Percentiles rank a stretch among this genome's conserved stretches.
phyloP scores from a whole-genome alignment of 2,797 vertebrate genomes.

The Kryptopterus vitreolus region DNA sequence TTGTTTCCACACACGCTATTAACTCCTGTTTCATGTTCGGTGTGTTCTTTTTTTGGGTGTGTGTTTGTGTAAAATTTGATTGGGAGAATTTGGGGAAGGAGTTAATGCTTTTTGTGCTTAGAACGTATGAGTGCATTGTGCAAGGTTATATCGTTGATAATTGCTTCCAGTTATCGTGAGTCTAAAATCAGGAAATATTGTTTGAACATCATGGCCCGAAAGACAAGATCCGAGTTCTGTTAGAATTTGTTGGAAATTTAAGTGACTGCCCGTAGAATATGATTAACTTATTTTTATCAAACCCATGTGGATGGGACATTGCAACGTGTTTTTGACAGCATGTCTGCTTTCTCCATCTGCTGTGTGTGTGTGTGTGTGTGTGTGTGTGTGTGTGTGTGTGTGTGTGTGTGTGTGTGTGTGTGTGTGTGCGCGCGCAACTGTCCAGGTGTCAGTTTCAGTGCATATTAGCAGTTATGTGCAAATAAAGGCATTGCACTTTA shows the following conservation, averaged over 20 bases:
- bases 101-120: not conserved
- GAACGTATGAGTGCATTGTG: too few relatives aligned
- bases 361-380: not conserved
- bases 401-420: too few relatives aligned
- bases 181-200: not conserved
- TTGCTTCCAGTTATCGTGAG: not conserved
- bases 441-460: not conserved
- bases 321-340: too few relatives aligned
- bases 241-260: not conserved
- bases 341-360: not conserved
- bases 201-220: too few relatives aligned
- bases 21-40: slow-evolving; percentile 28
- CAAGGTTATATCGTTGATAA: not conserved
- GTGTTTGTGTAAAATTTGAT: too few relatives aligned
- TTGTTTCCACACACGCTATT: not conserved
- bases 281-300: not conserved
- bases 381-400: too few relatives aligned
- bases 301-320: not conserved
- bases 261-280: not conserved
- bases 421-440: too few relatives aligned
- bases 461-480: not conserved
- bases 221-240: not conserved
- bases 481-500: not conserved
- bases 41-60: not conserved
- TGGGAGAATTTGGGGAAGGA: not conserved